Evolutionary conservation across 2,797 vertebrate species (phyloP).

Genomic region (Florisuga fusca): DNA sequence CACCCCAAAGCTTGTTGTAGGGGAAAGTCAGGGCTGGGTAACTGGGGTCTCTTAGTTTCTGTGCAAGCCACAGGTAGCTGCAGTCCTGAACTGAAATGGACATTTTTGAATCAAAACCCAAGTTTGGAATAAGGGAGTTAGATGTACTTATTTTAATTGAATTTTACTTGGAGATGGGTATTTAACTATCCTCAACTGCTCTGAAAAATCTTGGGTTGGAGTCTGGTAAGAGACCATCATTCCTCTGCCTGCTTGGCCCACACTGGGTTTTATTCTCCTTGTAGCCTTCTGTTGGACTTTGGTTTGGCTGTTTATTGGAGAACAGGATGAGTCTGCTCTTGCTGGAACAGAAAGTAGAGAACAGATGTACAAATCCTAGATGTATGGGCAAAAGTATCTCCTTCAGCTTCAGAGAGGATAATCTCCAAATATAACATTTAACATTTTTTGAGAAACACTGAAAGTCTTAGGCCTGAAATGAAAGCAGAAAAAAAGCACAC

Average conservation of each 20-base stretch:
- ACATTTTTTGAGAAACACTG: not conserved
- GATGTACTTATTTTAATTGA: not conserved
- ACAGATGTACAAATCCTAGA: not conserved
- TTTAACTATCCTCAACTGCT: not conserved
- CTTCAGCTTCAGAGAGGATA: not conserved
- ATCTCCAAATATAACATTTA: not conserved
- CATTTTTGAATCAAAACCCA: not conserved
- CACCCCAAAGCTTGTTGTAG: rapidly evolving
- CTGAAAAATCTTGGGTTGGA: not conserved
- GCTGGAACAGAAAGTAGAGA: not conserved
- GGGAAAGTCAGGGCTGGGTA: not conserved
- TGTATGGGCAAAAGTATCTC: not conserved
- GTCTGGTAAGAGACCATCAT: not conserved
- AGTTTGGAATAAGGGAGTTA: not conserved
- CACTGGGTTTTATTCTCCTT: not conserved
- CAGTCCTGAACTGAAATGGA: not conserved
- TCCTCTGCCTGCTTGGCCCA: not conserved
- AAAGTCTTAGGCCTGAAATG: too few species aligned
- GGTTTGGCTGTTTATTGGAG: not conserved
- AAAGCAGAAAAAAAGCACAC: not conserved
- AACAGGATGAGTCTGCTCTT: not conserved
- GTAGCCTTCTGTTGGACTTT: not conserved
- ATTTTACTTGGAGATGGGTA: not conserved
- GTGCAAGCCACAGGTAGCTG: not conserved
- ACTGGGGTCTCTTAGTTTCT: not conserved